phyloP scores from a whole-genome alignment of 2,888 invertebrate genomes.

The Arge pagana region DNA sequence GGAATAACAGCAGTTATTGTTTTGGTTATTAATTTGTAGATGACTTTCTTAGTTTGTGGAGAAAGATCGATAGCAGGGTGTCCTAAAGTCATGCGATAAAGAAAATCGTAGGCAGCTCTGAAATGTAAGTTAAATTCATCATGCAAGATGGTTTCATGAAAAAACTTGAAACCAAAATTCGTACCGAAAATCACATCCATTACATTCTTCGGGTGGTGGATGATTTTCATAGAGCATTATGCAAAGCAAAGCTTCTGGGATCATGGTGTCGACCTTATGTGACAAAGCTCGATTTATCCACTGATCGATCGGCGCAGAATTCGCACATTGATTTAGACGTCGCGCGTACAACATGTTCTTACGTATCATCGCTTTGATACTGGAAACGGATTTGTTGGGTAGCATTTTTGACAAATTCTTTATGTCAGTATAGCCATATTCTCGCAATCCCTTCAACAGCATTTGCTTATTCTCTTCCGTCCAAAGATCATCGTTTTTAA shows the following conservation, averaged over 20 bases:
- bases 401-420: slow-evolving; percentile 36
- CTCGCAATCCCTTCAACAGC: slow-evolving; percentile 42
- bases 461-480: slow-evolving; percentile 38
- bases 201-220: slow-evolving; percentile 39
- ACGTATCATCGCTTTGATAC: slow-evolving; percentile 40
- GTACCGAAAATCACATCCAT: slow-evolving; percentile 40
- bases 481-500: too few relatives aligned
- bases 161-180: neutral
- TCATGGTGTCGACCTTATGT: slow-evolving; percentile 32
- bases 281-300: slow-evolving; percentile 43
- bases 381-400: slow-evolving; percentile 35
- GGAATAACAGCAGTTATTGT: slow-evolving; percentile 35
- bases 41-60: slow-evolving; percentile 27
- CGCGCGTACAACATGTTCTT: slow-evolving; percentile 33
- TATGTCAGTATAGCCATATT: slow-evolving; percentile 42
- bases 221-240: slow-evolving; percentile 47
- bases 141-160: neutral
- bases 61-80: slow-evolving; percentile 33
- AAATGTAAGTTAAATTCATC: slow-evolving; percentile 17
- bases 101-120: slow-evolving; percentile 46
- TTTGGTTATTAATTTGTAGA: slow-evolving; percentile 34
- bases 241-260: slow-evolving; percentile 46
- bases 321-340: slow-evolving; percentile 17
- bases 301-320: slow-evolving; percentile 30
- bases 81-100: slow-evolving; percentile 40